A percentile compares a stretch with the other conserved stretches of the same genome.
Evolutionary conservation across 2,888 invertebrate genomes (phyloP).

Genomic region (Eilema sororculum): DNA sequence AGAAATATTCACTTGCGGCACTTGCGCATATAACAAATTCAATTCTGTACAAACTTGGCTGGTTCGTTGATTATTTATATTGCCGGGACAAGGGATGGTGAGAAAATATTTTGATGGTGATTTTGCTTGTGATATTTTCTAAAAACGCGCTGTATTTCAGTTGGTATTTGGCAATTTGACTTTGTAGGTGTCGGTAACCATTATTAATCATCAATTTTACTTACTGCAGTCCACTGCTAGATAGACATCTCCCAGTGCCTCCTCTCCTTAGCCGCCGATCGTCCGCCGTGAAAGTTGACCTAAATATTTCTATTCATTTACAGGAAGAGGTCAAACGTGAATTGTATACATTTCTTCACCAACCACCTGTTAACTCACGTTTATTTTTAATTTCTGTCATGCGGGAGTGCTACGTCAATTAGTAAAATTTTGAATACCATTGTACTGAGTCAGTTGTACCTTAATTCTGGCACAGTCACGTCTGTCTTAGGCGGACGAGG

Average conservation of each 20-base stretch:
- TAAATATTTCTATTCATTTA: conserved; percentile 10
- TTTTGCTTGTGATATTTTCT: neutral
- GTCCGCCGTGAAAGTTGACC: neutral
- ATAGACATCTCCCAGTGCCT: neutral
- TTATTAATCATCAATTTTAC: too few relatives aligned
- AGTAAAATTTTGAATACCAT: conserved; percentile 23
- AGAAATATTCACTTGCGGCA: too few relatives aligned
- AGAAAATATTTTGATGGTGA: neutral
- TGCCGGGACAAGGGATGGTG: neutral
- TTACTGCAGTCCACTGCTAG: neutral
- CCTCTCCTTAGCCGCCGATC: neutral
- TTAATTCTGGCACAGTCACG: conserved; percentile 26
- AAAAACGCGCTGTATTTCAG: neutral
- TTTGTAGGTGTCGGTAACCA: neutral
- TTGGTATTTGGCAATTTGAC: neutral
- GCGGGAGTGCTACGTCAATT: conserved; percentile 25
- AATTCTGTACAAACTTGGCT: neutral
- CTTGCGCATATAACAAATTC: neutral
- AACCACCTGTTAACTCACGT: conserved; percentile 19
- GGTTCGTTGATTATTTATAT: neutral
- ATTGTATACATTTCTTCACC: conserved; percentile 6
- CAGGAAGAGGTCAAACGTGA: conserved; percentile 13
- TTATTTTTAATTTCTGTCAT: conserved; percentile 26
- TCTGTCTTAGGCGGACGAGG: conserved; percentile 24
- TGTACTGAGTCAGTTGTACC: conserved; percentile 29